Evolutionary conservation across 30 jellyfish, hydroid and myxozoan species (phyloP).

Genomic region (Pseudorhiza aurosa): DNA sequence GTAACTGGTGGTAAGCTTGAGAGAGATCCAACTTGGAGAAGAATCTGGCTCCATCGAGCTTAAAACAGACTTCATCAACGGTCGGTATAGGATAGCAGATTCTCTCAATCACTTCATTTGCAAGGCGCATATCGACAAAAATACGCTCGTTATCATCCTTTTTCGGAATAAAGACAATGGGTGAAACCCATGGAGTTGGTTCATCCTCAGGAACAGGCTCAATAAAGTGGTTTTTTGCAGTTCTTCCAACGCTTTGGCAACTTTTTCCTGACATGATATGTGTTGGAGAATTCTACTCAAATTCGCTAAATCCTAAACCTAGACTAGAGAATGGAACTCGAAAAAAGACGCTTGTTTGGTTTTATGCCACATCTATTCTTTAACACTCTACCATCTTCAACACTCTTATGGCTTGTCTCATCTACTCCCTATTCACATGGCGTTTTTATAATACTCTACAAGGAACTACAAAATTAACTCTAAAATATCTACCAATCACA

Average conservation of each 20-base stretch:
- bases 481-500: no score
- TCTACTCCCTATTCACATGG: no score
- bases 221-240: slow-evolving; percentile 61
- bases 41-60: slow-evolving; percentile 34
- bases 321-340: no score
- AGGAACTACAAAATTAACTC: no score
- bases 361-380: no score
- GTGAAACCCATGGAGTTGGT: slow-evolving; percentile 69
- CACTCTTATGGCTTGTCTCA: no score
- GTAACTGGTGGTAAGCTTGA: slow-evolving; percentile 34
- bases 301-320: no score
- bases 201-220: slow-evolving; percentile 52
- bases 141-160: slow-evolving; percentile 53
- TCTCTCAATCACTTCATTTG: slow-evolving; percentile 58
- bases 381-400: no score
- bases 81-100: slow-evolving; percentile 42
- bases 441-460: no score
- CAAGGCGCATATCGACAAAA: slow-evolving; percentile 78
- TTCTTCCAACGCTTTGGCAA: slow-evolving; percentile 28
- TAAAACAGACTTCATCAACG: slow-evolving; percentile 22
- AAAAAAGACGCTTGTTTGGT: no score
- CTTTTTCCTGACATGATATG: slow-evolving; percentile 47
- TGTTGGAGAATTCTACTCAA: slow-evolving; percentile 62
- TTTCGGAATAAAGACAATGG: slow-evolving; percentile 61
- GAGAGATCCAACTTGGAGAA: slow-evolving; percentile 30